phyloP scores from a whole-genome alignment of 2,888 invertebrate species.

The Helicoverpa assulta region DNA sequence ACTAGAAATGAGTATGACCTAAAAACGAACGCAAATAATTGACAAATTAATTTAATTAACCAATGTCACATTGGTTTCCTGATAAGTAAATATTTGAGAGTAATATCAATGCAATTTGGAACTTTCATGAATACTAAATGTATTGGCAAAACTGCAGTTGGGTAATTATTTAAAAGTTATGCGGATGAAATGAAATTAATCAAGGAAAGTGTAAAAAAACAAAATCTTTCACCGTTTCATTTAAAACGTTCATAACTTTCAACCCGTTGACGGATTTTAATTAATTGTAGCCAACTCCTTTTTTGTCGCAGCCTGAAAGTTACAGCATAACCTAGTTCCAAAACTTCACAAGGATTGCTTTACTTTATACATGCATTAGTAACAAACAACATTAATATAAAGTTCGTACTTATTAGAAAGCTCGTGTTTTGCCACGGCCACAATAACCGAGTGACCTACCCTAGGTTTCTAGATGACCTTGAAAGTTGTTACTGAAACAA shows the following conservation, averaged over 20 bases:
- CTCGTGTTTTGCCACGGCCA: too few species aligned
- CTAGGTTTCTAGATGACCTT: neutral
- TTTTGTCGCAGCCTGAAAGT: too few species aligned
- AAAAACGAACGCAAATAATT: slow-evolving; percentile 1
- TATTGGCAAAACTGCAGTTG: neutral
- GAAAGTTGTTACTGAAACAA: neutral
- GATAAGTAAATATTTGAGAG: slow-evolving; percentile 16
- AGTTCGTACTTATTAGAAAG: too few species aligned
- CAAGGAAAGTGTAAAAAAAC: too few species aligned
- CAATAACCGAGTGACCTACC: neutral
- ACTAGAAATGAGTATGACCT: slow-evolving; percentile 3
- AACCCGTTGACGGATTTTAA: too few species aligned
- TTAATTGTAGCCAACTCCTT: too few species aligned
- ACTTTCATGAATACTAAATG: slow-evolving; percentile 8
- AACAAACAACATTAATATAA: too few species aligned
- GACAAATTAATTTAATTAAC: slow-evolving; percentile 24
- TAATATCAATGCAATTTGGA: slow-evolving; percentile 16
- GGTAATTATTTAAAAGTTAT: neutral
- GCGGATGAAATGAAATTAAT: neutral
- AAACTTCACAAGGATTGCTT: too few species aligned
- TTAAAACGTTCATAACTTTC: too few species aligned
- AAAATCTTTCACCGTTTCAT: too few species aligned
- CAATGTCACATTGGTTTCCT: slow-evolving; percentile 16
- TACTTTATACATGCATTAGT: too few species aligned
- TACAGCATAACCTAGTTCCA: too few species aligned